Conservation (phyloP, 2,888 invertebrate species). For the Lasioglossum vierecki region DNA sequence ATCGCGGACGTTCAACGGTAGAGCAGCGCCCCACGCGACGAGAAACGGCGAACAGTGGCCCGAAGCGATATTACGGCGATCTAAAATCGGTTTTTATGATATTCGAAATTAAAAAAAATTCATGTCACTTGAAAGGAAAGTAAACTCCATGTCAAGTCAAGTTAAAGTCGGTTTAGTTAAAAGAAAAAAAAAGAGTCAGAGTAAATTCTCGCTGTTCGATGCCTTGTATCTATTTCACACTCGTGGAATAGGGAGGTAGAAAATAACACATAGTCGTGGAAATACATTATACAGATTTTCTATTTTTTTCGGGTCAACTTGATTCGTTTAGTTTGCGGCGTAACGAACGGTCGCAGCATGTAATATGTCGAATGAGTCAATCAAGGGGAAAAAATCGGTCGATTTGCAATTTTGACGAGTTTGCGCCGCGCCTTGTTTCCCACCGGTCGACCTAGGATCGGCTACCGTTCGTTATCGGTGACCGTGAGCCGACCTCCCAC, state of each 20-base stretch:
- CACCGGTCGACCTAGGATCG: slow-evolving; percentile 36
- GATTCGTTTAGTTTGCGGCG: not conserved
- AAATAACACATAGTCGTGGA: not conserved
- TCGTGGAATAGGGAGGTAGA: not conserved
- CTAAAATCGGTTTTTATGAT: no score
- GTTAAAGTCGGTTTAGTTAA: no score
- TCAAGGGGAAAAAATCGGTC: not conserved
- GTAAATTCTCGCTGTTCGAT: no score
- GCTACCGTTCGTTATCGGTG: not conserved
- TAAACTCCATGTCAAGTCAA: no score
- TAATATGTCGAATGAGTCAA: not conserved
- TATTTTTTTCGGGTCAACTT: no score
- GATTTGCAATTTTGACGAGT: slow-evolving; percentile 27
- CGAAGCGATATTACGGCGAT: not conserved
- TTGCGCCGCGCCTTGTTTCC: slow-evolving; percentile 17
- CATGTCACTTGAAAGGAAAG: no score
- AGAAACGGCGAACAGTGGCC: not conserved
- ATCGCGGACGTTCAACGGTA: no score
- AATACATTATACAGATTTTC: not conserved
- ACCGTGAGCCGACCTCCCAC: slow-evolving; percentile 5
- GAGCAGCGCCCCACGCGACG: no score
- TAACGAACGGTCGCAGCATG: not conserved
- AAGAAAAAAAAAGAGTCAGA: not conserved
- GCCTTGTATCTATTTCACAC: no score
- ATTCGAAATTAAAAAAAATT: no score